Evolutionary conservation across 2,113 vertebrate genomes (phyloP).

Genomic region (Rhadina sibilatrix): DNA sequence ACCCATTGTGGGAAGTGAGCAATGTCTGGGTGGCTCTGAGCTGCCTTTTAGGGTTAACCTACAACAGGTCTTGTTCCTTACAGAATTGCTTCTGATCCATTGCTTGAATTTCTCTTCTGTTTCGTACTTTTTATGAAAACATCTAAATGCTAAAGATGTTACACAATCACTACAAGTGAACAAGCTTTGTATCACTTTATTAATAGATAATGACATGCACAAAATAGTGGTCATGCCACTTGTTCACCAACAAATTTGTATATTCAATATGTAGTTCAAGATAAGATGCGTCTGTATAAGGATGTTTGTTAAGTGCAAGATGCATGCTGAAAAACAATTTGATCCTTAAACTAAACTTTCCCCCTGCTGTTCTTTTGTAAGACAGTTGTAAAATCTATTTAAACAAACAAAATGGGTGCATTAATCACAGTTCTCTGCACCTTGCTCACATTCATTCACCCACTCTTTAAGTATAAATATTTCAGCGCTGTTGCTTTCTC

Average conservation of each 20-base stretch:
- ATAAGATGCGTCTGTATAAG: background rate
- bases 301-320: background rate
- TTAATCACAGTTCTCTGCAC: background rate
- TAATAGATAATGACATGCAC: background rate
- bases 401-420: background rate
- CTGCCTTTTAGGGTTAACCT: background rate
- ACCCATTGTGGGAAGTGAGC: rapidly evolving
- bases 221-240: background rate
- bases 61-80: background rate
- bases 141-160: background rate
- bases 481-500: background rate
- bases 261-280: background rate
- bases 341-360: background rate
- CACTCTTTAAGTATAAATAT: background rate
- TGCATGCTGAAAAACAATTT: background rate
- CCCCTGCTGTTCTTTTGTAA: background rate
- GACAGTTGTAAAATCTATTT: background rate
- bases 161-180: background rate
- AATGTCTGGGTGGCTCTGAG: background rate
- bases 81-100: background rate
- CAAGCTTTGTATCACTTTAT: background rate
- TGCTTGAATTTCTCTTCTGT: background rate
- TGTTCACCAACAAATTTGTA: background rate
- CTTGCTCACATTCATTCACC: background rate
- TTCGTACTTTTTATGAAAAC: background rate